phyloP scores from a whole-genome alignment of 2,113 vertebrate species.

The Notechis scutatus region DNA sequence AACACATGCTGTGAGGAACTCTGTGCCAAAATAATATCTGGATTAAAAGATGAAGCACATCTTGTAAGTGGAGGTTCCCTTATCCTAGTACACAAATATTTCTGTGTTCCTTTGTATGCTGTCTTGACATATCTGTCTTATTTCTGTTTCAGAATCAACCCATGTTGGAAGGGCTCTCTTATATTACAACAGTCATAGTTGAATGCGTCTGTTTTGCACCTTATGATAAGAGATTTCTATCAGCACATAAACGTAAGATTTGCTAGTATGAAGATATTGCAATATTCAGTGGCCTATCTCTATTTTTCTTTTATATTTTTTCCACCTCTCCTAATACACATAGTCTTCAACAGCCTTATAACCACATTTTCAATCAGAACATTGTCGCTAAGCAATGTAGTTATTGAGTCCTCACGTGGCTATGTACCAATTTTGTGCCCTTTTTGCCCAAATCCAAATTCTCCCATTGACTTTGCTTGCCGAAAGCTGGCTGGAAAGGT shows the following conservation, averaged over 20 bases:
- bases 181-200: slow-evolving; percentile 77
- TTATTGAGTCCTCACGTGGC: background rate
- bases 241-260: slow-evolving; percentile 83
- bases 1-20: slow-evolving; percentile 96
- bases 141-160: slow-evolving; percentile 69
- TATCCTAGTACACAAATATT: background rate
- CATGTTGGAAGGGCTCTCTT: slow-evolving; percentile 73
- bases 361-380: background rate
- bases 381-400: background rate
- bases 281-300: background rate
- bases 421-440: background rate
- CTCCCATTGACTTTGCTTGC: background rate
- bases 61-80: slow-evolving; percentile 70
- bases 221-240: slow-evolving; percentile 83
- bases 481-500: background rate
- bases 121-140: background rate
- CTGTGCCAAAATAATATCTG: slow-evolving; percentile 77
- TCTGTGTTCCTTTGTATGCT: background rate
- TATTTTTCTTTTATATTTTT: background rate
- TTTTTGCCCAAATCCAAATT: background rate
- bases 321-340: background rate
- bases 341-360: background rate
- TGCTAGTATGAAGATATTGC: background rate
- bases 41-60: slow-evolving; percentile 68
- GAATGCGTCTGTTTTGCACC: slow-evolving; percentile 92